Evolutionary conservation across 1,140 invertebrate species (phyloP), one percentile per base, ranked within the genome.

Genomic region (Holcopasites calliopsidis): DNA sequence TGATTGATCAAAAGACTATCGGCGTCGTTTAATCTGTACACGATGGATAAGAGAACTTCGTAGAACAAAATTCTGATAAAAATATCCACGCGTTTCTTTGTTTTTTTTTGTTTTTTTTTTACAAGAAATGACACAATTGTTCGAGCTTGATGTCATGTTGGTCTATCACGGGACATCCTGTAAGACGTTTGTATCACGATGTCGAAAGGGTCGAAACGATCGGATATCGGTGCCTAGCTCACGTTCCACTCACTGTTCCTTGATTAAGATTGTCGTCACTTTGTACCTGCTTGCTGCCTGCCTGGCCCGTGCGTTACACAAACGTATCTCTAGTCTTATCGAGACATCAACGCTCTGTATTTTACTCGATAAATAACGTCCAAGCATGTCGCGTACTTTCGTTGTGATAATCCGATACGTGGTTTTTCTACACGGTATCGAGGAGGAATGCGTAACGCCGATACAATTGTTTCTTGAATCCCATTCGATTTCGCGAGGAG

Each of bases 201-300:
- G 85, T 86, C 85, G 85, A 86, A 86, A 85, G 66, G 77, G 82
- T 84, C 82, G 82, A 84, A 84, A 84, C 82, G 81, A 84, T 84
- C 82, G 77, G 81, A 62, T 80, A 74, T 74, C 71, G 81, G 69
- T 83, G 80, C 72, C 77, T 68, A 79, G 73, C 72, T 77, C 77
- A 75, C 55, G 33, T 74, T 83, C 52, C 70, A 81, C 72, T 76
- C 69, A 75, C 65, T 84, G 81, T 84, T 84, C 82, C 82, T 84
- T 83, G 70, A 79, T 84, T 79, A 82, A 75, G 82, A 83, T 76
- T 80, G 69, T 83, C 82, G 69, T 83, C 82, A 84, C 82, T 84
- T 84, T 77, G 82, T 84, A 84, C 82, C 81, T 84, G 82, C 82
- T 84, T 84, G 82, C 81, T 83, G 82, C 81, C 82, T 84, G 81